These are phyloP conservation scores for Aegypius monachus DNA, from an alignment of 2,113 vertebrate genomes.

Conservation along the genomic window DNA sequence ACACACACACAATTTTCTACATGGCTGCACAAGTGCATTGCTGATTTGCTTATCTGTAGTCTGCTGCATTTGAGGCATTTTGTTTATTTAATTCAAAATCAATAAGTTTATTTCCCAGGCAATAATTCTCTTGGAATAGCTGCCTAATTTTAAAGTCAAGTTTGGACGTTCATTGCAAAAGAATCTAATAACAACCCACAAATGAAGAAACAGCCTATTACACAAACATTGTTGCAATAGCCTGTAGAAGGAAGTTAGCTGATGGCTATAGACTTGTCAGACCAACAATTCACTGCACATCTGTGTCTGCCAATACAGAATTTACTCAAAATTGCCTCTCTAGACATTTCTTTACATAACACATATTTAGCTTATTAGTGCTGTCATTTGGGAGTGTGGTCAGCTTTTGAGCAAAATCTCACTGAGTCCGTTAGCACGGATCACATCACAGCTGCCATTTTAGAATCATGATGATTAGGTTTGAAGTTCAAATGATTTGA, in stretches of 20 bases:
- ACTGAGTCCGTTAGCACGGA: neutral
- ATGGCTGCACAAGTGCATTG: neutral
- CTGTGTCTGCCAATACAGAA: constrained; percentile 20
- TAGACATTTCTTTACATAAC: constrained; percentile 58
- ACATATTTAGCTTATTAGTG: constrained; percentile 60
- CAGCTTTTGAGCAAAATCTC: constrained; percentile 47
- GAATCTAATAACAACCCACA: neutral
- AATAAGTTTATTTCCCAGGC: neutral
- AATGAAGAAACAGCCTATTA: neutral
- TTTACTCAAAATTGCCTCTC: constrained; percentile 48
- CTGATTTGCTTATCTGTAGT: neutral
- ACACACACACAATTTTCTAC: neutral
- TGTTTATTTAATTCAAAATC: constrained; percentile 44
- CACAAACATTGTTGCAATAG: neutral
- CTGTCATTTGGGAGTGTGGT: constrained; percentile 42
- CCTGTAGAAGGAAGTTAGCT: neutral
- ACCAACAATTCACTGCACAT: constrained; percentile 20
- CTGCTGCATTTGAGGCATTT: neutral
- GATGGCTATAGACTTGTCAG: constrained; percentile 11
- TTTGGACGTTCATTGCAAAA: neutral
- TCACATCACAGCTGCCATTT: constrained; percentile 39
- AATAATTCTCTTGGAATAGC: neutral
- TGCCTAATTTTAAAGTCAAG: constrained; percentile 7
- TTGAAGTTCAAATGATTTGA: constrained; percentile 54
- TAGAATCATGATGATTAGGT: constrained; percentile 10